A percentile compares a stretch with the other conserved stretches of the same genome.
phyloP scores from a whole-genome alignment of 2,888 invertebrate species.

The Oxystoma pomonae region DNA sequence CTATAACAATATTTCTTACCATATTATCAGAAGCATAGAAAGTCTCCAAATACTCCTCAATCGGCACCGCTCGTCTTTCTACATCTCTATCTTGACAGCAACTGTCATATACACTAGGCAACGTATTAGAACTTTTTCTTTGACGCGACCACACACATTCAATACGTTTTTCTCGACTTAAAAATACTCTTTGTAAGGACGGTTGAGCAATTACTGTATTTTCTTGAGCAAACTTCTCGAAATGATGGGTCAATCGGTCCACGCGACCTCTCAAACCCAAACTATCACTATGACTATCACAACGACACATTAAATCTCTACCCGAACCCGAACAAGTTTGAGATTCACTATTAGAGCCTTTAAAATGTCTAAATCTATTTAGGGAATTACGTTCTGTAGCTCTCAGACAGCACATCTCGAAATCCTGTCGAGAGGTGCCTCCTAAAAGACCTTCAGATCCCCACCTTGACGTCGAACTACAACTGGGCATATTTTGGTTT shows the following conservation, averaged over 20 bases:
- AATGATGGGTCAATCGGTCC: not conserved
- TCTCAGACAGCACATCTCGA: not conserved
- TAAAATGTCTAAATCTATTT: no score
- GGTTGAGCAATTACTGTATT: not conserved
- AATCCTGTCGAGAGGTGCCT: no score
- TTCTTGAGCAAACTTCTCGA: not conserved
- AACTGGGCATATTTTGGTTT: not conserved
- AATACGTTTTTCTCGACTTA: not conserved
- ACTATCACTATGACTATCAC: not conserved
- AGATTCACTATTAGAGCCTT: no score
- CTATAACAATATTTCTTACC: no score
- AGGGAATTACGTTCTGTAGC: not conserved
- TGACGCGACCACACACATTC: not conserved
- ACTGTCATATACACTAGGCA: slow-evolving; percentile 15
- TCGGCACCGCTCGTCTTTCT: slow-evolving; percentile 43
- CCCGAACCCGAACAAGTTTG: not conserved
- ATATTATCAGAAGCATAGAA: slow-evolving; percentile 40
- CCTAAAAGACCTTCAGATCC: not conserved
- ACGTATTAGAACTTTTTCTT: not conserved
- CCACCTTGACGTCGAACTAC: not conserved
- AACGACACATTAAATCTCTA: not conserved
- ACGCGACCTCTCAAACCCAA: not conserved
- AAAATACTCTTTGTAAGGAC: no score
- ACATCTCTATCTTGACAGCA: slow-evolving; percentile 39
- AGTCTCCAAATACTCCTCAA: slow-evolving; percentile 46